Percentiles rank a stretch among this genome's conserved stretches.
Evolutionary conservation across 2,113 vertebrate genomes (phyloP).

Genomic region (Callionymus lyra): DNA sequence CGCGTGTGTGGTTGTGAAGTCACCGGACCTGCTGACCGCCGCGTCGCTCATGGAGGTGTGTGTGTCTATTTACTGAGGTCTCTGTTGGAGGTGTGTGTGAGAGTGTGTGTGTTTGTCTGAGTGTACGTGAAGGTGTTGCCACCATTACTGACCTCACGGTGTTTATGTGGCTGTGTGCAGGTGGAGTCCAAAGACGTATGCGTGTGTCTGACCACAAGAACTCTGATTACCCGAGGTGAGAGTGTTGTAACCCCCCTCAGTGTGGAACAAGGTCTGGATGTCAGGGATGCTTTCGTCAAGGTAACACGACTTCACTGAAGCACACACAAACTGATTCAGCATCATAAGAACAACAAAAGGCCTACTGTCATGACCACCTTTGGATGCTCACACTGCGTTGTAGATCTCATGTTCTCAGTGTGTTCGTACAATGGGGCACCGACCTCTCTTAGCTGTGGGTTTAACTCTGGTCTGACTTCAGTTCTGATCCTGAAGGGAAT

Average conservation of each 20-base stretch:
- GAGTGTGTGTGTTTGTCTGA: neutral
- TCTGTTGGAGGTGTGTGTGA: too few relatives aligned
- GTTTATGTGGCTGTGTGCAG: slow-evolving; percentile 14
- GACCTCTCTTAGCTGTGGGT: neutral
- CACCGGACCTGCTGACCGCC: slow-evolving; percentile 74
- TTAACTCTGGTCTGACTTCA: neutral
- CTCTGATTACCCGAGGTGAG: slow-evolving; percentile 90
- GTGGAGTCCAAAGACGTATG: slow-evolving; percentile 80
- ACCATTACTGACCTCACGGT: too few relatives aligned
- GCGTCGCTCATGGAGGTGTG: slow-evolving; percentile 83
- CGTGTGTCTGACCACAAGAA: slow-evolving; percentile 83
- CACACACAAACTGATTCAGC: too few relatives aligned
- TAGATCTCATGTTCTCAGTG: neutral
- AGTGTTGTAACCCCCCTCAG: slow-evolving; percentile 91
- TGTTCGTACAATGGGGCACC: neutral
- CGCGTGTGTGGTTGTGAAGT: slow-evolving; percentile 88
- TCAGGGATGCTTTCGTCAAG: slow-evolving; percentile 95
- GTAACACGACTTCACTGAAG: slow-evolving; percentile 53
- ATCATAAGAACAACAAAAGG: too few relatives aligned
- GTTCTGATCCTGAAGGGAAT: slow-evolving; percentile 74
- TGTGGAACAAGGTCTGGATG: slow-evolving; percentile 85
- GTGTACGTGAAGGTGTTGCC: too few relatives aligned
- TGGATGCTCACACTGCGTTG: too few relatives aligned
- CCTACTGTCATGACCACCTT: too few relatives aligned
- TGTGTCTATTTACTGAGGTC: neutral